These are phyloP conservation scores for Alligator mississippiensis DNA, from an alignment of 2,113 vertebrate genomes.

Conservation along the genomic window DNA sequence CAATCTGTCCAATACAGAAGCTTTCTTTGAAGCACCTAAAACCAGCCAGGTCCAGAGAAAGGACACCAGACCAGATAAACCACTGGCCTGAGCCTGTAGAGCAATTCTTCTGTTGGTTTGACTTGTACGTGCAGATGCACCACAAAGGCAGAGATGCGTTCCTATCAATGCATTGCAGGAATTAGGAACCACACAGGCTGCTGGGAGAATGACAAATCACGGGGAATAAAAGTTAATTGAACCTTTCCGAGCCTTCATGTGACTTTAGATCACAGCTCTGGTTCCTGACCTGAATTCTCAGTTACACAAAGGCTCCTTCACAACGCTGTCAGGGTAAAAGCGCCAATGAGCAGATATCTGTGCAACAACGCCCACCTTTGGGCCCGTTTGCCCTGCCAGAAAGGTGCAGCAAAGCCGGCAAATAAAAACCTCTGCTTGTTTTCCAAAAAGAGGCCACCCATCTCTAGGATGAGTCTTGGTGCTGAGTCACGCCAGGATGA, in stretches of 20 bases:
- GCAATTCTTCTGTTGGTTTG: neutral
- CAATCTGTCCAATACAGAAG: neutral
- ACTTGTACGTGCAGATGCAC: neutral
- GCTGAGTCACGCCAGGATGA: neutral
- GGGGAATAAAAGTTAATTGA: neutral
- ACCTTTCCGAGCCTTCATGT: neutral
- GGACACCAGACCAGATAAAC: neutral
- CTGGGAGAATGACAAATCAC: neutral
- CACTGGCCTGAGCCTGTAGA: neutral
- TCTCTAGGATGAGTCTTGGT: neutral
- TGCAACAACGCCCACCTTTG: rapidly evolving
- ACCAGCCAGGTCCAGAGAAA: neutral
- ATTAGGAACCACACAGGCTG: rapidly evolving
- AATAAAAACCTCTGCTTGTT: neutral
- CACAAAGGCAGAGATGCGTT: neutral
- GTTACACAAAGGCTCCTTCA: neutral
- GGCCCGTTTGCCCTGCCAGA: rapidly evolving
- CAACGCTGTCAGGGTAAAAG: neutral
- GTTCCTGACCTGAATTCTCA: neutral
- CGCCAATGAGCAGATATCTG: rapidly evolving
- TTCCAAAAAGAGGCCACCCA: rapidly evolving
- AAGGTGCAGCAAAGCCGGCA: neutral
- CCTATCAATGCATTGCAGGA: neutral
- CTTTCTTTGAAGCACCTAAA: neutral
- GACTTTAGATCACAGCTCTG: neutral